Conservation (phyloP, 2,113 vertebrate species). For the Piprites chloris region DNA sequence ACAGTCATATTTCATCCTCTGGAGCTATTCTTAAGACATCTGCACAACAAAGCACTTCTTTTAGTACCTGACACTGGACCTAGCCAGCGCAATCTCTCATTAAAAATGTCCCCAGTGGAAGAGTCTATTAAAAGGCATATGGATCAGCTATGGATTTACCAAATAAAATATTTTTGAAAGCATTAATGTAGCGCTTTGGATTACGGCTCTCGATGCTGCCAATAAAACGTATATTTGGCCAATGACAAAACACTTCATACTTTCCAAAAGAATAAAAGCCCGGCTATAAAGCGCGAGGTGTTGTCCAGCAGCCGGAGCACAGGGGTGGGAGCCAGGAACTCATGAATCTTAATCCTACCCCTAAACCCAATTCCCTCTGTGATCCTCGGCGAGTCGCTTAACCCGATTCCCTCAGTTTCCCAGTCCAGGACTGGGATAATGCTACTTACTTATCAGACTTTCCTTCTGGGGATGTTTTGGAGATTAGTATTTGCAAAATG, state of each 20-base stretch:
- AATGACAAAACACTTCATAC: conserved; percentile 58
- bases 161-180: conserved; percentile 69
- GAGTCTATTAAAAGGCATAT: conserved; percentile 79
- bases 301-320: conserved; percentile 24
- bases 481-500: conserved; percentile 48
- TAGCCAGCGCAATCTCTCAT: conserved; percentile 84
- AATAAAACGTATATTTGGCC: conserved; percentile 47
- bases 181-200: conserved; percentile 47
- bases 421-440: conserved; percentile 36
- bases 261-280: conserved; percentile 60
- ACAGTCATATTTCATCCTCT: conserved; percentile 91
- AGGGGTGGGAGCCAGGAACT: conserved; percentile 34
- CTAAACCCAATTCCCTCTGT: conserved; percentile 48
- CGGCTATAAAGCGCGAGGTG: conserved; percentile 13
- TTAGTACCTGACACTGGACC: conserved; percentile 87
- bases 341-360: conserved; percentile 52
- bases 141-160: conserved; percentile 61
- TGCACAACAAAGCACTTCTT: conserved; percentile 90
- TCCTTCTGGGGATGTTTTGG: conserved; percentile 54
- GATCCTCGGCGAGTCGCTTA: conserved; percentile 27
- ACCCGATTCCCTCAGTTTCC: conserved; percentile 37
- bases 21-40: conserved; percentile 88
- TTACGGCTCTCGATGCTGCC: neutral
- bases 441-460: conserved; percentile 61
- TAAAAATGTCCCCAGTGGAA: conserved; percentile 85